phyloP scores from a whole-genome alignment of 2,888 invertebrate genomes.

The Cyrtodaria siliqua region DNA sequence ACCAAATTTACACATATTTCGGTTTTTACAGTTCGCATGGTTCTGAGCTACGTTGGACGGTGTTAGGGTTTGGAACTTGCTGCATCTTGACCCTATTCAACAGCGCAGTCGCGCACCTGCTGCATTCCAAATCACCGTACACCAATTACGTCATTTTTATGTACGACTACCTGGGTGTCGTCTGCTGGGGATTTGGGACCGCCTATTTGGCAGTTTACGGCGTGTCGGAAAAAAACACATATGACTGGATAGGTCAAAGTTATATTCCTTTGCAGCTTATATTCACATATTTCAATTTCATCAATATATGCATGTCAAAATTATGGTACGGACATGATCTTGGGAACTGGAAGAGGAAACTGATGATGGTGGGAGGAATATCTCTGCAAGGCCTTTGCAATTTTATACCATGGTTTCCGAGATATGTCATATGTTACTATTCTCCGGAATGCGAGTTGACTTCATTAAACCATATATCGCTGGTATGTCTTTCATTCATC shows the following conservation, averaged over 20 bases:
- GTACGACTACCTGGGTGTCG: conserved; percentile 68
- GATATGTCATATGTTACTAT: conserved; percentile 53
- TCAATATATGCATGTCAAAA: conserved; percentile 60
- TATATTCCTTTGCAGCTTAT: conserved; percentile 46
- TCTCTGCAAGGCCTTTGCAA: conserved; percentile 46
- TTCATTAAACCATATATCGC: conserved; percentile 66
- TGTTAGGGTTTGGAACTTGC: conserved; percentile 58
- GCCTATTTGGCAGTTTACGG: conserved; percentile 63
- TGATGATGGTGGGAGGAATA: conserved; percentile 49
- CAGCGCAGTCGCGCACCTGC: conserved; percentile 62
- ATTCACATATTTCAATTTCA: conserved; percentile 58
- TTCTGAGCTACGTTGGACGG: conserved; percentile 44
- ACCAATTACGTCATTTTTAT: conserved; percentile 64
- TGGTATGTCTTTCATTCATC: conserved; percentile 45
- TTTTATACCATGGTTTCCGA: conserved; percentile 58
- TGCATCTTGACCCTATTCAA: conserved; percentile 56
- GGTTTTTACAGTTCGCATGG: conserved; percentile 30
- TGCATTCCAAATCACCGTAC: conserved; percentile 64
- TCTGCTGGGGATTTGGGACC: conserved; percentile 63
- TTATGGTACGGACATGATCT: conserved; percentile 61
- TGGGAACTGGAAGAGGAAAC: conserved; percentile 44
- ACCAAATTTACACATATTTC: conserved; percentile 39
- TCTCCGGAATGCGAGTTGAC: conserved; percentile 36
- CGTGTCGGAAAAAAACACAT: conserved; percentile 55
- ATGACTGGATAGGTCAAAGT: conserved; percentile 41